These are phyloP conservation scores for Rhadina sibilatrix DNA, from an alignment of 2,113 vertebrate genomes.

Conservation along the genomic window DNA sequence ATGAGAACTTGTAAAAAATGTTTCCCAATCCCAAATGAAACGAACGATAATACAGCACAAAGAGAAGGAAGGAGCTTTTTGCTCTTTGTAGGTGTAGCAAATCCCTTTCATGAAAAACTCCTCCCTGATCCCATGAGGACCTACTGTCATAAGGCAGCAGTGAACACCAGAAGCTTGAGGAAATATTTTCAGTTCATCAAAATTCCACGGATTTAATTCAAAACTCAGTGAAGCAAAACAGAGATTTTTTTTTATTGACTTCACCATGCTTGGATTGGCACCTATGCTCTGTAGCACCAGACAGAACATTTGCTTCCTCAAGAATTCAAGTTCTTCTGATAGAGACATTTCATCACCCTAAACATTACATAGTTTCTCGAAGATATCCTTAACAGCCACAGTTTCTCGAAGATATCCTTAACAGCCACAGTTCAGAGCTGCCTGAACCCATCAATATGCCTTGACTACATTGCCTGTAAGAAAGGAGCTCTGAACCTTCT, in stretches of 20 bases:
- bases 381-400: background rate
- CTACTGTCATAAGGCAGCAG: background rate
- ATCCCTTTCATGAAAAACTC: background rate
- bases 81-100: background rate
- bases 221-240: conserved; percentile 12
- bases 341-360: background rate
- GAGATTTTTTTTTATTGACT: background rate
- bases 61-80: background rate
- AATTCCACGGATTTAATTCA: background rate
- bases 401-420: background rate
- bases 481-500: background rate
- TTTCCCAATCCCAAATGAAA: background rate
- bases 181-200: conserved; percentile 6
- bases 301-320: background rate
- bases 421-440: background rate
- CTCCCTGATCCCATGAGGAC: background rate
- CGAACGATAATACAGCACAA: background rate
- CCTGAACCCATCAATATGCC: background rate
- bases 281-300: background rate
- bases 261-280: background rate
- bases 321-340: background rate
- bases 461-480: background rate
- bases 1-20: background rate
- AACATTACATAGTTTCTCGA: background rate
- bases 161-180: background rate